Base-by-base conservation (phyloP, 2,888 invertebrate species). In the Embidobia sp. region DNA sequence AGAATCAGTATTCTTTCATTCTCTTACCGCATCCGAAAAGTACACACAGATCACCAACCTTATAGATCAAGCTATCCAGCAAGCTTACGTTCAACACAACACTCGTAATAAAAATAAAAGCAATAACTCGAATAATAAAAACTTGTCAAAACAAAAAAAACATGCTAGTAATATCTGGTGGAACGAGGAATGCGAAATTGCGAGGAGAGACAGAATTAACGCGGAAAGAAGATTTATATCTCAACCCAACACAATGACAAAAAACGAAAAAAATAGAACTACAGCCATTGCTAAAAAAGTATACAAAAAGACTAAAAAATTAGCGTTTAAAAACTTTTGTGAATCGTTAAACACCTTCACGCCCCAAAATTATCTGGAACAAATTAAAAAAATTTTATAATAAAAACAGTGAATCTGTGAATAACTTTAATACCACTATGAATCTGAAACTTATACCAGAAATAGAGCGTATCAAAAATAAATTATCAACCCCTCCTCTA, bases 261-360 rank as follows among this genome's bases (percentile, higher is more conserved):
- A 13, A 31, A 44, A 10, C 10, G 11, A n/a, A 3, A 33, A 31
- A 44, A 66, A 64, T 10, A 51, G 44, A 44, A 0, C 10, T 3
- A 26, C 13, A 8, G 49, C 63, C 1, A 13, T 49, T 0, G 61
- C 48, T 0, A 63, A 49, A 49, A 63, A 49, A 49, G 27, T 8
- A 8, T 61, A 44, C n/a, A 46, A 26, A n/a, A 19, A 40, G 26
- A n/a, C 22, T 3, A 61, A 61, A 48, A 44, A 15, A 35, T 7
- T 35, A 26, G 1, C n/a, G 19, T 59, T 46, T 8, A 37, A 11
- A 19, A 13, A 2, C 1, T 35, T 35, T 13, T 35, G 35, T 35
- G 15, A 35, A 11, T 13, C 35, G 0, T 2, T 35, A 0, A 35
- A 11, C 1, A 35, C 6, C 4, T 11, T 11, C 3, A 35, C 15